Percentiles rank a stretch among this genome's conserved stretches.
Evolutionary conservation across 2,797 vertebrate species (phyloP).

Genomic region (Myotis planiceps): DNA sequence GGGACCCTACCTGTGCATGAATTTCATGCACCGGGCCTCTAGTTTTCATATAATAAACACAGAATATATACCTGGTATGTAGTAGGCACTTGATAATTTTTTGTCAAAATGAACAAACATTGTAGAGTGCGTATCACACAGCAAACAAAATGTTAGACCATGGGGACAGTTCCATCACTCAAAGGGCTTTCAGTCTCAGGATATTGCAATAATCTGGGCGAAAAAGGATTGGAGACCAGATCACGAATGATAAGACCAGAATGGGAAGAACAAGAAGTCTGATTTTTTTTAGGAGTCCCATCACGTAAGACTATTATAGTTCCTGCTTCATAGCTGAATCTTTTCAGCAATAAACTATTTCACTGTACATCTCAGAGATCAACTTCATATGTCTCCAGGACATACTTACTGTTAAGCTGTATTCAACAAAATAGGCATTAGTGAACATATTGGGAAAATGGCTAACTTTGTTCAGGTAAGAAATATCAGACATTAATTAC

Average conservation of each 20-base stretch:
- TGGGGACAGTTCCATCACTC: neutral
- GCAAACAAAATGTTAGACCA: neutral
- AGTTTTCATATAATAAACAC: neutral
- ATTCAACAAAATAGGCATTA: neutral
- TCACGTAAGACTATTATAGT: neutral
- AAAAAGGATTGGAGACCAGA: neutral
- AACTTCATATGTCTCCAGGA: neutral
- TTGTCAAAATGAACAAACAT: neutral
- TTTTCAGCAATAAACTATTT: neutral
- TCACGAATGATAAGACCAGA: neutral
- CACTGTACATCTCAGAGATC: neutral
- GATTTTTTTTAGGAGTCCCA: neutral
- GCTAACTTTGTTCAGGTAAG: neutral
- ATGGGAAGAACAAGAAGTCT: neutral
- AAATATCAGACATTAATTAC: neutral
- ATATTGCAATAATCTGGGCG: neutral
- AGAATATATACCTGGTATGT: neutral
- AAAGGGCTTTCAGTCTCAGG: neutral
- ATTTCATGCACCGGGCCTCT: no score
- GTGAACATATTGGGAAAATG: neutral
- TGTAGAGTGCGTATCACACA: neutral
- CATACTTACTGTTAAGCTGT: neutral
- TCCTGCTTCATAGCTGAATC: neutral
- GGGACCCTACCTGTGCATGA: no score
- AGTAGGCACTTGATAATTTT: neutral